Conservation (phyloP, 2,888 invertebrate genomes). For the Rhagophthalmus giganteus region DNA sequence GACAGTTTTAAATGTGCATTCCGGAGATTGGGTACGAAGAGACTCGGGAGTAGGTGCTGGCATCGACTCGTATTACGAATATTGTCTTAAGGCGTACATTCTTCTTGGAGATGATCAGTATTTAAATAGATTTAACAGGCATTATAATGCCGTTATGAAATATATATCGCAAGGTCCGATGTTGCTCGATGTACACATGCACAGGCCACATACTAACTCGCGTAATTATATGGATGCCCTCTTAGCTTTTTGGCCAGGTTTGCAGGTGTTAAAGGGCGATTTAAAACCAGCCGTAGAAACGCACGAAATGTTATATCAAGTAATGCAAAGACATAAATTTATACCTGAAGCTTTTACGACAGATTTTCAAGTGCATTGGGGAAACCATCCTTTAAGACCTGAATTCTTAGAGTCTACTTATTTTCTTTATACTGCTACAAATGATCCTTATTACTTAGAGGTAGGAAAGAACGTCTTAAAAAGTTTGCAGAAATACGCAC, state of each 20-base stretch:
- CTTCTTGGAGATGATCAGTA: conserved; percentile 92
- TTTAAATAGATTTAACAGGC: conserved; percentile 89
- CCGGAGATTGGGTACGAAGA: conserved; percentile 95
- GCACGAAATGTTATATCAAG: conserved; percentile 98
- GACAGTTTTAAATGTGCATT: conserved; percentile 95
- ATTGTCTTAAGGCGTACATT: conserved; percentile 96
- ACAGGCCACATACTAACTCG: conserved; percentile 88
- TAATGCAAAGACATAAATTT: conserved; percentile 96
- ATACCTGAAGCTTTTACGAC: conserved; percentile 98
- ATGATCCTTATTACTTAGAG: conserved; percentile 92
- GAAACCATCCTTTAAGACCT: conserved; percentile 93
- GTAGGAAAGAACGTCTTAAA: conserved; percentile 88
- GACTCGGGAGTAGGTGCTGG: conserved; percentile 99
- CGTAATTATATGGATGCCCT: conserved; percentile 97
- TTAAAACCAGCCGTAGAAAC: conserved; percentile 97
- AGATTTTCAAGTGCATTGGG: conserved; percentile 97
- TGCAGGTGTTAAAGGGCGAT: conserved; percentile 83
- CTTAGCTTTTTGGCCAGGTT: conserved; percentile 97
- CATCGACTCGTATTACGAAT: conserved; percentile 98
- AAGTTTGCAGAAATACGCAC: conserved; percentile 85
- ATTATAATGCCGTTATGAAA: conserved; percentile 95
- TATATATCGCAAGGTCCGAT: conserved; percentile 95
- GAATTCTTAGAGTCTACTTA: conserved; percentile 99
- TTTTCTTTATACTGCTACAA: conserved; percentile 93
- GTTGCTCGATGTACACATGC: conserved; percentile 89